A percentile compares a stretch with the other conserved stretches of the same genome.
phyloP scores from a whole-genome alignment of 2,113 vertebrate genomes.

The Amblyornis subalaris region DNA sequence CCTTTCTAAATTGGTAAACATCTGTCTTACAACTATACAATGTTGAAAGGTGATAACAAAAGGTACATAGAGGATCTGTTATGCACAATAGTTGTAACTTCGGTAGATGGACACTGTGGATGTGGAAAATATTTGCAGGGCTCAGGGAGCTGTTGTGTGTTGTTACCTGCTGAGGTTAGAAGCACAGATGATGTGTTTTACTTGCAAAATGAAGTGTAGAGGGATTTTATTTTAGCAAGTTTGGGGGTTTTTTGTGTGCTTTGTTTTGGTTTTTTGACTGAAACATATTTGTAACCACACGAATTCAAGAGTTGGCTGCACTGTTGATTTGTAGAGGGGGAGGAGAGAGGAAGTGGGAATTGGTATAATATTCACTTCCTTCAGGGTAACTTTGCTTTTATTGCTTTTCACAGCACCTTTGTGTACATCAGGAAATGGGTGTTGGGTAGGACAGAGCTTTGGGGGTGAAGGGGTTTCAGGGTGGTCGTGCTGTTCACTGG shows the following conservation, averaged over 20 bases:
- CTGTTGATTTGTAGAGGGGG: background rate
- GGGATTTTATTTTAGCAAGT: background rate
- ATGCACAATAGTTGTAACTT: background rate
- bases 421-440: rapidly evolving
- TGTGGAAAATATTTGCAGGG: background rate
- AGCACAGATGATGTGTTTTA: background rate
- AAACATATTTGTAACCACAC: background rate
- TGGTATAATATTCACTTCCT: background rate
- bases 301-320: background rate
- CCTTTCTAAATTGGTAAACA: background rate
- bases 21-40: background rate
- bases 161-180: background rate
- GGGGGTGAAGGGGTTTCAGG: background rate
- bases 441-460: background rate
- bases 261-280: background rate
- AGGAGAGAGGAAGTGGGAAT: constrained; percentile 20
- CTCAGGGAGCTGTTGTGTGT: background rate
- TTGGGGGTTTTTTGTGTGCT: background rate
- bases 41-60: background rate
- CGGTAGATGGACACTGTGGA: background rate
- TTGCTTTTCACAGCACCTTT: background rate
- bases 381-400: background rate
- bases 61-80: background rate
- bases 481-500: rapidly evolving
- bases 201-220: background rate